Evolutionary conservation across 2,113 vertebrate genomes (phyloP).

Genomic region (Dryoscopus gambensis): DNA sequence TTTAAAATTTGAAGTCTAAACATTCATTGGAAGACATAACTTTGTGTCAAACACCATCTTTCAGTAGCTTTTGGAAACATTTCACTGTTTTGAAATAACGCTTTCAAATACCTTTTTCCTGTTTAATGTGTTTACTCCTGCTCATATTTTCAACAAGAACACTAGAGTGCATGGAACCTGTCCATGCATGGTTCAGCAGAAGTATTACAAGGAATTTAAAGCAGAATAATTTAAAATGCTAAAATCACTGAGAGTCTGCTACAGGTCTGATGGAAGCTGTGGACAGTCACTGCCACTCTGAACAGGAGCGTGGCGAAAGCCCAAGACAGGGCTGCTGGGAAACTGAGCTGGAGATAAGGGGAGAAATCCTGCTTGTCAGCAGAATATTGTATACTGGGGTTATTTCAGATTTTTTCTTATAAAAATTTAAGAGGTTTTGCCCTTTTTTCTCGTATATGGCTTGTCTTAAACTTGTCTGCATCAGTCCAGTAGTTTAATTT

Average conservation of each 20-base stretch:
- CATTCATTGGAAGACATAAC: background rate
- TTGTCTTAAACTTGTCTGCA: background rate
- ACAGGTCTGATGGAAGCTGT: background rate
- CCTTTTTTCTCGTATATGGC: background rate
- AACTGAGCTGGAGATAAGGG: background rate
- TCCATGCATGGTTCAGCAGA: background rate
- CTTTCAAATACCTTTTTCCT: background rate
- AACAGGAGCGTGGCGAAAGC: background rate
- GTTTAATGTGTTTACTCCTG: background rate
- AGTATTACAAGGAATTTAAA: background rate
- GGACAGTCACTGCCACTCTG: background rate
- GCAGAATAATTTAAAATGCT: background rate
- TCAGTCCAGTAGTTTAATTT: background rate
- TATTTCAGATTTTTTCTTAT: background rate
- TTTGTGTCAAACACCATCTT: background rate
- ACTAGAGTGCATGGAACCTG: accelerated
- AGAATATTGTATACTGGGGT: background rate
- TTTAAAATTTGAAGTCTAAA: background rate
- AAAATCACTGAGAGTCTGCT: background rate
- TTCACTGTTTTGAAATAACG: background rate
- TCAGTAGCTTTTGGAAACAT: background rate
- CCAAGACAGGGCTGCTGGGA: background rate
- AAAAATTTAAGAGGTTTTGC: background rate
- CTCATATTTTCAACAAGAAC: background rate
- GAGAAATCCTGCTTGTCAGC: background rate